Base-by-base conservation (phyloP, 2,797 vertebrate species). In the Manis pentadactyla region DNA sequence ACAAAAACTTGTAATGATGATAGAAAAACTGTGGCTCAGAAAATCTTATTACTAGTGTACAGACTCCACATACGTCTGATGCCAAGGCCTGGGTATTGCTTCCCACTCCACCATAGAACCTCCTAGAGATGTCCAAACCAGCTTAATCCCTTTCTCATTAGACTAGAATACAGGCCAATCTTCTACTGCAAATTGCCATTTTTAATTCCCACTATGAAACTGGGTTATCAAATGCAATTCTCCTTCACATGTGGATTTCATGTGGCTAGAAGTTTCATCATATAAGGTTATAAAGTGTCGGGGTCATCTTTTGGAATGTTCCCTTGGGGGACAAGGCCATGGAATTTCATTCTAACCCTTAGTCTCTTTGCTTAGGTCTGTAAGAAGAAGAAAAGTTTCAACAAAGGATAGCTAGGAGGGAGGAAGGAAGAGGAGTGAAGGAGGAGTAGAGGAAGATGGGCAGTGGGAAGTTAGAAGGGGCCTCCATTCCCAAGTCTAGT, bases 321-420 rank as follows among this genome's bases (percentile, higher is more conserved):
- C 21, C 39, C 29, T 79, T 78, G 23, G 46, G 21, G 9, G 7
- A 51, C 9, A 75, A 79, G 25, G 12, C 4, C 46, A 73, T 59
- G 39, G 15, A 46, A 71, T 71, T 78, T 66, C 71, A 63, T 79
- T 61, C 3, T 31, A 86, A 57, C 71, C 34, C 23, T 69, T 86
- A 68, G 37, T 84, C 73, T 86, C 34, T 4, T 75, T 39, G 23
- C 25, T 46, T 25, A 85, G 37, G n/a, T 51, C 29, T 89, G 1
- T 49, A 61, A 31, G 39, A 92, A 87, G 29, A 61, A 64, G 71
- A 46, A 83, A 86, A 74, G 13, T 71, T 83, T 59, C 59, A 78
- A 69, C 11, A 87, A 4, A 53, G 29, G 42, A 53, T 10, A 46
- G 25, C 4, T 85, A 64, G 25, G 8, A 84, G 29, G 69, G 0